Percentiles rank a stretch among this genome's conserved stretches.
These are phyloP conservation scores for Linnaemya vulpina DNA, from an alignment of 2,888 invertebrate genomes.

Conservation along the genomic window DNA sequence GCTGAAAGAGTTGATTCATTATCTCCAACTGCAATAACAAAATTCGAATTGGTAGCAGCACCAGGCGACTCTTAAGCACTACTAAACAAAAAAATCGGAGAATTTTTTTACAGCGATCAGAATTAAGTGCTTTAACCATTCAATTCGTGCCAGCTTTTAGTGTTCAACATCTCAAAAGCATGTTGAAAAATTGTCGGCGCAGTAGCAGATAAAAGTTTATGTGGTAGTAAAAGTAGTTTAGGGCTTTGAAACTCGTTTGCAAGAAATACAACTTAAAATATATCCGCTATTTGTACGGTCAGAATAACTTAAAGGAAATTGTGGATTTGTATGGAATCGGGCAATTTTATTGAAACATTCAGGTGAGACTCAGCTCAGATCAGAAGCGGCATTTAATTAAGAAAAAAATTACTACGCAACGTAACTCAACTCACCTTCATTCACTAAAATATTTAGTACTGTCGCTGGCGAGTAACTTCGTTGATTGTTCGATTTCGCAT, in stretches of 20 bases:
- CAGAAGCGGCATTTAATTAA: neutral
- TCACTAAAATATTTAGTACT: conserved; percentile 66
- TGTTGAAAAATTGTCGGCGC: neutral
- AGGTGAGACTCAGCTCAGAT: too few species aligned
- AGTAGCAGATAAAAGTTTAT: neutral
- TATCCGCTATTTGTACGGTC: too few species aligned
- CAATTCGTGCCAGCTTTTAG: neutral
- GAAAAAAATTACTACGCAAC: conserved; percentile 63
- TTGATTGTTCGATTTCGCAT: neutral
- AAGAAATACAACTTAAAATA: too few species aligned
- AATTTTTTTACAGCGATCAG: conserved; percentile 48
- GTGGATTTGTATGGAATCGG: neutral
- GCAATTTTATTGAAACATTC: too few species aligned
- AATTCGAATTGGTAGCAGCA: neutral
- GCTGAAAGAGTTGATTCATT: conserved; percentile 22
- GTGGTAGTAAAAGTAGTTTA: neutral
- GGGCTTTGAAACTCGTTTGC: neutral
- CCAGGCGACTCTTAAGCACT: conserved; percentile 14
- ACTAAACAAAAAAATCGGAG: conserved; percentile 58
- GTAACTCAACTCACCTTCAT: conserved; percentile 66
- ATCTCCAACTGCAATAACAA: conserved; percentile 45
- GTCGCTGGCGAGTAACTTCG: neutral
- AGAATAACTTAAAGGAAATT: conserved; percentile 5
- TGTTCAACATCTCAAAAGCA: neutral
- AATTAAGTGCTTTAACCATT: conserved; percentile 28